A percentile compares a stretch with the other conserved stretches of the same genome.
Conservation (phyloP, 2,888 invertebrate genomes). For the Harpalus rubripes region DNA sequence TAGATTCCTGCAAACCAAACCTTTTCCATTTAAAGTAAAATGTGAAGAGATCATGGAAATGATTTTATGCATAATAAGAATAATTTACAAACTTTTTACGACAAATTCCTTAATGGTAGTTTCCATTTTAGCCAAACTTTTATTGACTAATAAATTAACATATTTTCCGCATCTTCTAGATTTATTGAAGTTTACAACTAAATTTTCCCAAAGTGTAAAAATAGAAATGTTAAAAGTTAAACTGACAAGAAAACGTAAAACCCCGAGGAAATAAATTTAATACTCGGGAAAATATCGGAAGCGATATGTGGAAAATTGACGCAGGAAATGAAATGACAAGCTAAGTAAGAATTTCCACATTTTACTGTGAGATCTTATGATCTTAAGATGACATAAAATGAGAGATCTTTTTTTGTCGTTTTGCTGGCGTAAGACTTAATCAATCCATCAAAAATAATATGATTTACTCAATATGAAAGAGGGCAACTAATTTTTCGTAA, state of each 20-base stretch:
- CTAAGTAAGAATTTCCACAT: slow-evolving; percentile 6
- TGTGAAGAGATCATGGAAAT: no score
- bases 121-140: background rate
- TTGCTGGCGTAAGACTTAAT: background rate
- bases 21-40: no score
- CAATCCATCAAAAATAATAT: slow-evolving; percentile 7
- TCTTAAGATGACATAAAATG: background rate
- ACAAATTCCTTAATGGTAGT: background rate
- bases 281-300: slow-evolving; percentile 1
- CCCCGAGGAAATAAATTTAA: background rate
- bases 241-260: slow-evolving; percentile 31
- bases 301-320: slow-evolving; percentile 45
- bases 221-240: slow-evolving; percentile 18
- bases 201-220: slow-evolving; percentile 1
- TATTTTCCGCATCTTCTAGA: background rate
- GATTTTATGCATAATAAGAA: no score
- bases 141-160: background rate
- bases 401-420: background rate
- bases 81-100: background rate
- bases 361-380: slow-evolving; percentile 3
- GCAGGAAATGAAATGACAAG: slow-evolving; percentile 32
- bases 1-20: no score
- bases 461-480: background rate
- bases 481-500: no score
- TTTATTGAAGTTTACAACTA: background rate